Conservation (phyloP, 2,888 invertebrate species). For the Habroteleia sp. region DNA sequence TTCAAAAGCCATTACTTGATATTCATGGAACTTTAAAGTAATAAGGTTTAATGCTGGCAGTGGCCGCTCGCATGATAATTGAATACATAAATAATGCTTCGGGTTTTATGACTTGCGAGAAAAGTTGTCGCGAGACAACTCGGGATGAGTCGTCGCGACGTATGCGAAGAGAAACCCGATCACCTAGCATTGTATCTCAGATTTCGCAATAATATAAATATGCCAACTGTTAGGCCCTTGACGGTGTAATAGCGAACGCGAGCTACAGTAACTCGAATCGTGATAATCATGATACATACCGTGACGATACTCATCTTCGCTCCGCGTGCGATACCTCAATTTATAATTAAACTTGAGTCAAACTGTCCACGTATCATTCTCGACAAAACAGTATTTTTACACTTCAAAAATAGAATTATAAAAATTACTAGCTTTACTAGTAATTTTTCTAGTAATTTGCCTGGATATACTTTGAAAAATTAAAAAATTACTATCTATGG, state of each 20-base stretch:
- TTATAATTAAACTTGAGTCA: conserved; percentile 20
- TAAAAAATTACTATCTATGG: no score
- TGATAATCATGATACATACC: conserved; percentile 52
- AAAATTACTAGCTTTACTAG: no score
- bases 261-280: conserved; percentile 50
- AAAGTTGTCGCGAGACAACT: conserved; percentile 48
- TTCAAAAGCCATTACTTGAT: conserved; percentile 51
- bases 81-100: conserved; percentile 53
- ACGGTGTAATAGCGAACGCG: conserved; percentile 60
- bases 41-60: conserved; percentile 42
- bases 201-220: conserved; percentile 74
- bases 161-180: conserved; percentile 67
- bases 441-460: no score
- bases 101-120: conserved; percentile 40
- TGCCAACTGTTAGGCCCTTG: conserved; percentile 59
- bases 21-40: conserved; percentile 49
- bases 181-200: conserved; percentile 71
- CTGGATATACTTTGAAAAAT: no score
- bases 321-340: conserved; percentile 43
- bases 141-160: conserved; percentile 54
- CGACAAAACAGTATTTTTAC: not conserved
- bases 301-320: conserved; percentile 43
- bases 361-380: conserved; percentile 17
- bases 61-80: conserved; percentile 37
- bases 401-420: no score